A percentile compares a stretch with the other conserved stretches of the same genome.
Evolutionary conservation across 2,888 invertebrate genomes (phyloP).

Genomic region (Amphipoea oculea): DNA sequence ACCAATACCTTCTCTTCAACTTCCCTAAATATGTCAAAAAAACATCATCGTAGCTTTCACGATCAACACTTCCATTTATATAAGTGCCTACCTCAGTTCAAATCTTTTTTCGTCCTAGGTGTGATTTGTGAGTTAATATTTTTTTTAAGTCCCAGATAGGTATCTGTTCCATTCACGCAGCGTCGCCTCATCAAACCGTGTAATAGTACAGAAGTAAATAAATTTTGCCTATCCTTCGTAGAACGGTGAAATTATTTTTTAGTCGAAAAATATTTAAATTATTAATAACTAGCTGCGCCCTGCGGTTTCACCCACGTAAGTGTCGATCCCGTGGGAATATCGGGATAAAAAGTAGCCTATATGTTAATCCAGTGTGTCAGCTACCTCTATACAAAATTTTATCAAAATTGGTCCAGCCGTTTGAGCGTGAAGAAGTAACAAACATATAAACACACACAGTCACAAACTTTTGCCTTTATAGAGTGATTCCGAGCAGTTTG

Average conservation of each 20-base stretch:
- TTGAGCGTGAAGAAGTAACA: too few species aligned
- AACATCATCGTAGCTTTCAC: conserved; percentile 26
- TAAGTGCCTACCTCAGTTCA: conserved; percentile 28
- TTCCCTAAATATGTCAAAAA: neutral
- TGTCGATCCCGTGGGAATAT: too few species aligned
- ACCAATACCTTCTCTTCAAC: neutral
- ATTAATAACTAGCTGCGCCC: too few species aligned
- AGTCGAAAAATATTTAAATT: conserved; percentile 30
- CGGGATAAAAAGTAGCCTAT: too few species aligned
- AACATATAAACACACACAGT: too few species aligned
- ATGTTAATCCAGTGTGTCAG: too few species aligned
- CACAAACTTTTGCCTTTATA: too few species aligned
- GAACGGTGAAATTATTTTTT: conserved; percentile 41
- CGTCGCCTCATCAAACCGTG: conserved; percentile 67
- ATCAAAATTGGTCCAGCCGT: too few species aligned
- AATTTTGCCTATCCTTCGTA: conserved; percentile 61
- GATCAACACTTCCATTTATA: conserved; percentile 31
- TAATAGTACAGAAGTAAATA: conserved; percentile 73
- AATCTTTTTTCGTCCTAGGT: conserved; percentile 56
- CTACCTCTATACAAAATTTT: too few species aligned
- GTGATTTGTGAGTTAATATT: conserved; percentile 63
- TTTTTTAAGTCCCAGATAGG: conserved; percentile 38
- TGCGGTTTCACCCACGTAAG: too few species aligned
- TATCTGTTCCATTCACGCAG: conserved; percentile 55
- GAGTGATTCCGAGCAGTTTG: conserved; percentile 37